Conservation (phyloP, 2,888 invertebrate species). For the Tachystola acroxantha region DNA sequence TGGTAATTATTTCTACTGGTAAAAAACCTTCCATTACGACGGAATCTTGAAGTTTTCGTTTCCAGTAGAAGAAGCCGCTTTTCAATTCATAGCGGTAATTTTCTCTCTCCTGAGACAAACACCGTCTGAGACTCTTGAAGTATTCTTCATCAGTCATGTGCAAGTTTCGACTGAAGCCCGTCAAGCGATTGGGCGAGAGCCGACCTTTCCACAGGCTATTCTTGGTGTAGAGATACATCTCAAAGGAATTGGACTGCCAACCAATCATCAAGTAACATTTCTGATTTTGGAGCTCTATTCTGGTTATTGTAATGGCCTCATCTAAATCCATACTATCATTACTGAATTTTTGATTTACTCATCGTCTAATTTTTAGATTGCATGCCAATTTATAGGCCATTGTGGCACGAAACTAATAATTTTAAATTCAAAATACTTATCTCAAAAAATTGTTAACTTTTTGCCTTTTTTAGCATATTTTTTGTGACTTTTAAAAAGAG, state of each 20-base stretch:
- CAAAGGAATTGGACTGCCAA: constrained; percentile 51
- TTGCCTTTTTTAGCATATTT: no score
- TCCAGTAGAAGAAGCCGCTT: constrained; percentile 61
- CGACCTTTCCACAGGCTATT: constrained; percentile 49
- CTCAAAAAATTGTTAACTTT: no score
- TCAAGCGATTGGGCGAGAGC: constrained; percentile 46
- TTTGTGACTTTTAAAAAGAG: no score
- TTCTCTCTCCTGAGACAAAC: constrained; percentile 37
- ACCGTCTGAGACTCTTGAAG: constrained; percentile 32
- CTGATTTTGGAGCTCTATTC: constrained; percentile 33
- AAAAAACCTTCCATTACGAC: constrained; percentile 52
- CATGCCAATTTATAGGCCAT: neutral
- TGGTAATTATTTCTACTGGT: constrained; percentile 40
- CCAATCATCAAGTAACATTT: constrained; percentile 42
- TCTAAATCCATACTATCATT: constrained; percentile 38
- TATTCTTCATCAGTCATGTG: constrained; percentile 39
- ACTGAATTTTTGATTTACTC: neutral
- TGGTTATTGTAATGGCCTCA: constrained; percentile 46
- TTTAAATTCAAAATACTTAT: no score
- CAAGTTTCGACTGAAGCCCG: constrained; percentile 49
- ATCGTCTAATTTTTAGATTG: neutral
- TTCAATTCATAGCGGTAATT: constrained; percentile 50
- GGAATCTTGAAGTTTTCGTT: constrained; percentile 33
- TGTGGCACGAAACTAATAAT: neutral
- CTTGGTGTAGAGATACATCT: constrained; percentile 41